These are phyloP conservation scores for Oedothorax gibbosus DNA, from an alignment of 1,140 invertebrate species.

Conservation along the genomic window DNA sequence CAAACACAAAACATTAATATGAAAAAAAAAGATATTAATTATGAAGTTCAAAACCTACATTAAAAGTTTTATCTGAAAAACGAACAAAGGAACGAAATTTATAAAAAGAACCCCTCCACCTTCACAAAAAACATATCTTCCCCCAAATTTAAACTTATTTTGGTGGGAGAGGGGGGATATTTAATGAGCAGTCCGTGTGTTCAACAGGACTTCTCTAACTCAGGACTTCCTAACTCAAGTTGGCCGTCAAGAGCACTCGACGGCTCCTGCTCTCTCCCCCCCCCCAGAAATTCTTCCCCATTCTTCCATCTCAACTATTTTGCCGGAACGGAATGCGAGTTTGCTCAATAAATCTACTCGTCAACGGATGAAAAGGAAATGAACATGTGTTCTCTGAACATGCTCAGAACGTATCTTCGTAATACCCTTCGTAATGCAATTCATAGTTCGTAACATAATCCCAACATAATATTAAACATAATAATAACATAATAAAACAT, in stretches of 20 bases:
- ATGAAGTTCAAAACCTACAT: no score
- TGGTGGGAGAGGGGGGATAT: neutral
- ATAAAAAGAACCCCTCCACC: conserved; percentile 7
- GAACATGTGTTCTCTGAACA: no score
- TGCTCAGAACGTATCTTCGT: no score
- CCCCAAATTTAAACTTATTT: conserved; percentile 19
- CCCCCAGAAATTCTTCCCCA: conserved; percentile 27
- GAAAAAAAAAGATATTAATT: no score
- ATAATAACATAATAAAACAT: no score
- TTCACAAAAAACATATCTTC: neutral
- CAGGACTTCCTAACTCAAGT: conserved; percentile 8
- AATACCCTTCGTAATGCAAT: no score
- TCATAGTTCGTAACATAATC: no score
- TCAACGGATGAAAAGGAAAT: no score
- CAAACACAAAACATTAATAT: no score
- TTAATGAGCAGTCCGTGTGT: conserved; percentile 21
- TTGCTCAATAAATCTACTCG: conserved; percentile 52
- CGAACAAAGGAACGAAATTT: neutral
- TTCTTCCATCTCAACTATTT: conserved; percentile 54
- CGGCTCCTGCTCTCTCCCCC: neutral
- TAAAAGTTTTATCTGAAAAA: neutral
- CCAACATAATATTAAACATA: no score
- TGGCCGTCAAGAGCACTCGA: conserved; percentile 29
- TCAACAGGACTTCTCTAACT: neutral
- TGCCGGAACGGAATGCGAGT: conserved; percentile 42